These are phyloP conservation scores for Stichodactyla mertensii DNA, from an alignment of 64 coral and sea anemone species.

Conservation along the genomic window DNA sequence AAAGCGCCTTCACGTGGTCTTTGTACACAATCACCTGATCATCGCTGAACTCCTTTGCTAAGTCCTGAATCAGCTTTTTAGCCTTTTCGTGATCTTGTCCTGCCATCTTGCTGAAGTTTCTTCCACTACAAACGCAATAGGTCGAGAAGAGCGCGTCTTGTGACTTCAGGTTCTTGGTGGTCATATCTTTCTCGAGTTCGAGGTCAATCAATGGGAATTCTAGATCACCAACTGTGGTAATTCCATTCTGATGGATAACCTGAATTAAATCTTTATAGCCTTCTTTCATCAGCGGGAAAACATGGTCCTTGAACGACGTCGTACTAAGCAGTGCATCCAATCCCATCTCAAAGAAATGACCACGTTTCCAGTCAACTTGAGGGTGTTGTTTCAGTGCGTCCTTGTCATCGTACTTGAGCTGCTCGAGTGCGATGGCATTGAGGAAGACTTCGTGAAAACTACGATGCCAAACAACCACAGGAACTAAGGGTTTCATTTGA, in stretches of 20 bases:
- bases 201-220: slow-evolving; percentile 23
- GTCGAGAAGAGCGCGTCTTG: not conserved
- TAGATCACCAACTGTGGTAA: slow-evolving; percentile 18
- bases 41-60: not conserved
- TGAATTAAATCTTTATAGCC: slow-evolving; percentile 9
- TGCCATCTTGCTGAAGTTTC: slow-evolving; percentile 4
- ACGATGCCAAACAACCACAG: slow-evolving; percentile 18
- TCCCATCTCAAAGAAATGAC: not conserved
- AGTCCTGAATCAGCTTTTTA: not conserved
- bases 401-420: not conserved
- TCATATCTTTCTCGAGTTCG: not conserved
- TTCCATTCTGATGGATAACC: not conserved
- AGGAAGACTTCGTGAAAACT: slow-evolving; percentile 32
- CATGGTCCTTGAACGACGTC: not conserved
- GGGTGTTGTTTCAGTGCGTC: not conserved
- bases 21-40: slow-evolving; percentile 12
- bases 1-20: slow-evolving; percentile 25
- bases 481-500: not conserved
- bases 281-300: not conserved
- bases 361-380: slow-evolving; percentile 9
- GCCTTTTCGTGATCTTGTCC: not conserved
- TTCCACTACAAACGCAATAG: slow-evolving; percentile 1
- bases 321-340: not conserved
- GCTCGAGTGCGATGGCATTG: not conserved
- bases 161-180: no score